Evolutionary conservation across 2,113 vertebrate species (phyloP).

Genomic region (Todiramphus saurophagus): DNA sequence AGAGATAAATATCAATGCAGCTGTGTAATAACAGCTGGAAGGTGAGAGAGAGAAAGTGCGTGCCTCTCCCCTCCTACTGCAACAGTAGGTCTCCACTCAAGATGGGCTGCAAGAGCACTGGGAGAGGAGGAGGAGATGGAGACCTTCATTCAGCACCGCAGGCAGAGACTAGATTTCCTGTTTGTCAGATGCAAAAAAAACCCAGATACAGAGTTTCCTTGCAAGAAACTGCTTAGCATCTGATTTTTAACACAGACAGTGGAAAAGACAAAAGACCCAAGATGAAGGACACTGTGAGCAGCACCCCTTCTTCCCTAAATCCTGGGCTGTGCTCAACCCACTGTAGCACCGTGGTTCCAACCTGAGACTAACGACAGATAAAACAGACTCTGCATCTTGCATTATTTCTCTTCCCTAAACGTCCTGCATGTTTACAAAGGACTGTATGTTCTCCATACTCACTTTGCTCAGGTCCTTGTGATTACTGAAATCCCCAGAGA

Average conservation of each 20-base stretch:
- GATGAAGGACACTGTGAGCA: background rate
- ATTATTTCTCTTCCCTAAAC: background rate
- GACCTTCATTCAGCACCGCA: background rate
- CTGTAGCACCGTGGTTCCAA: background rate
- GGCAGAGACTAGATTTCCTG: background rate
- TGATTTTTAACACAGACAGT: background rate
- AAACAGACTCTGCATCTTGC: background rate
- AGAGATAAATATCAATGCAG: background rate
- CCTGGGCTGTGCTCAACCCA: background rate
- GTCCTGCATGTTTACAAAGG: background rate
- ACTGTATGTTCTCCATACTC: background rate
- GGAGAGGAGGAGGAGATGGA: background rate
- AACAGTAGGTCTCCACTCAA: background rate
- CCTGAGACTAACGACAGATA: background rate
- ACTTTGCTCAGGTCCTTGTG: background rate
- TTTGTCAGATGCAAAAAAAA: background rate
- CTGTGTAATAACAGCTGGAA: background rate
- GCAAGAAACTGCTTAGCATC: background rate
- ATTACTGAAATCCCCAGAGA: background rate
- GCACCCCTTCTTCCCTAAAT: background rate
- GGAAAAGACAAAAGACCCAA: background rate
- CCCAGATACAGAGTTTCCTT: rapidly evolving
- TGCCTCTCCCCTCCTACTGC: background rate
- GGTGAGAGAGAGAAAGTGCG: background rate
- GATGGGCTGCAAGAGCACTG: background rate